Conservation (phyloP, 2,888 invertebrate species). For the Acleris cristana region DNA sequence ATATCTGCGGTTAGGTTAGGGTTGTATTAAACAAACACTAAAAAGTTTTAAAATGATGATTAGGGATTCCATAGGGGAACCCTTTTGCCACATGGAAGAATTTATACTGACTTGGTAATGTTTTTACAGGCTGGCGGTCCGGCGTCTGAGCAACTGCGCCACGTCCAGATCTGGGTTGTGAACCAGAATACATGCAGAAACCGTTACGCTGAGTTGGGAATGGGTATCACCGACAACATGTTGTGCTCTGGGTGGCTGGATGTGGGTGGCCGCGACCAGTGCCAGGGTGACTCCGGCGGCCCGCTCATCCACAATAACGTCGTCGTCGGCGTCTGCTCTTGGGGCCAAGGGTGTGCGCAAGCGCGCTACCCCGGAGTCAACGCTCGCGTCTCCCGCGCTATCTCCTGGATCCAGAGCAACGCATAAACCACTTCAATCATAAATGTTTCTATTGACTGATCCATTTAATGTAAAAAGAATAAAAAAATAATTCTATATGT, state of each 20-base stretch:
- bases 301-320: slow-evolving; percentile 54
- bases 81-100: no score
- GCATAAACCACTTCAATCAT: slow-evolving; percentile 41
- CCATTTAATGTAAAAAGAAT: no score
- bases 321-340: slow-evolving; percentile 56
- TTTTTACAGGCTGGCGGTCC: no score
- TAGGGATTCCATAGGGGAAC: no score
- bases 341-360: slow-evolving; percentile 50
- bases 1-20: no score
- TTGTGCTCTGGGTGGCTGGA: slow-evolving; percentile 43
- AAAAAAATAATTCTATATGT: no score
- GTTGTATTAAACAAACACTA: no score
- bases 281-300: slow-evolving; percentile 55
- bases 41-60: no score
- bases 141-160: slow-evolving; percentile 50
- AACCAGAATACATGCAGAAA: slow-evolving; percentile 50
- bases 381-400: slow-evolving; percentile 50
- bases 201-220: slow-evolving; percentile 43
- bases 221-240: slow-evolving; percentile 46
- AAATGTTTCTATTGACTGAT: no score
- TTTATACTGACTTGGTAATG: no score
- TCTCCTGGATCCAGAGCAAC: slow-evolving; percentile 53
- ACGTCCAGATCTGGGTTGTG: slow-evolving; percentile 53
- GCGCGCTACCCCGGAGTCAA: slow-evolving; percentile 55
- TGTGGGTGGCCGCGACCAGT: slow-evolving; percentile 41